phyloP scores from a whole-genome alignment of 2,113 vertebrate species.

The Puntigrus tetrazona region DNA sequence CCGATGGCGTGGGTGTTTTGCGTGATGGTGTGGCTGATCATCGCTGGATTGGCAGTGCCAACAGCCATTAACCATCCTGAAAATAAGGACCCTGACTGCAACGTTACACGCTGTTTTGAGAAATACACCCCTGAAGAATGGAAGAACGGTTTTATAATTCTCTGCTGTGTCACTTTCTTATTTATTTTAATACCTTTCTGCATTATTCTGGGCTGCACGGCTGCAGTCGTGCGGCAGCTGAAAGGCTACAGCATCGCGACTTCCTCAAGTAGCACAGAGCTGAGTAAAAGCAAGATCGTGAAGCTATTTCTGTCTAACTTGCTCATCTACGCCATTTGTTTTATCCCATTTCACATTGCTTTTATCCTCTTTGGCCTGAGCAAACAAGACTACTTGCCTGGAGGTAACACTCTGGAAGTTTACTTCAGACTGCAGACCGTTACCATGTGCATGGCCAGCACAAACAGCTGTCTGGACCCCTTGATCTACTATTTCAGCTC shows the following conservation, averaged over 20 bases:
- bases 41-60: slow-evolving; percentile 39
- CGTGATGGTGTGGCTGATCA: slow-evolving; percentile 43
- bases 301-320: slow-evolving; percentile 56
- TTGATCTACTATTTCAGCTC: slow-evolving; percentile 58
- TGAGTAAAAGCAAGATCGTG: slow-evolving; percentile 51
- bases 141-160: slow-evolving; percentile 41
- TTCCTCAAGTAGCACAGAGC: not conserved
- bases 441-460: slow-evolving; percentile 58
- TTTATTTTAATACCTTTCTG: slow-evolving; percentile 50
- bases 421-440: slow-evolving; percentile 45
- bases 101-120: slow-evolving; percentile 46
- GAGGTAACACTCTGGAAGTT: not conserved
- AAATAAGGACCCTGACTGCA: not conserved
- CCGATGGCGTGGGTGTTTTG: slow-evolving; percentile 18
- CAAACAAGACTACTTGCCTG: not conserved
- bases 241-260: not conserved
- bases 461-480: slow-evolving; percentile 60
- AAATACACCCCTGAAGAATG: not conserved
- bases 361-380: slow-evolving; percentile 51
- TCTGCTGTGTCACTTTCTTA: slow-evolving; percentile 28
- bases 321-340: slow-evolving; percentile 57
- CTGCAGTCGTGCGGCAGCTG: slow-evolving; percentile 41
- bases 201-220: slow-evolving; percentile 50
- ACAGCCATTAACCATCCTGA: slow-evolving; percentile 37
- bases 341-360: slow-evolving; percentile 57